Base-by-base conservation (phyloP, 2,113 vertebrate genomes). In the Todiramphus saurophagus region DNA sequence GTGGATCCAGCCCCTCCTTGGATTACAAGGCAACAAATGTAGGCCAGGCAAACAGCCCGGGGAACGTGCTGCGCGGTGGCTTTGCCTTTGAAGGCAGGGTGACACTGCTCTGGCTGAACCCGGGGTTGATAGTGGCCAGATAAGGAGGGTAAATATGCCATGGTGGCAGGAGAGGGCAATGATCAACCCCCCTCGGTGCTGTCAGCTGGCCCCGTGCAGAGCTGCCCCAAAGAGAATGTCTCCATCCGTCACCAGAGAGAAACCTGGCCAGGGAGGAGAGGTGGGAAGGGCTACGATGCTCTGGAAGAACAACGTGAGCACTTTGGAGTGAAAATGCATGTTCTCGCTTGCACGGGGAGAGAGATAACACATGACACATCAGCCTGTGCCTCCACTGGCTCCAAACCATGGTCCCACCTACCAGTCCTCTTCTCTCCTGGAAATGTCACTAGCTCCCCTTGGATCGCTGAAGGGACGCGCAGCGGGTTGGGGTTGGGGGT, bases 21-120 rank as follows among this genome's bases (percentile, higher is more conserved):
- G 53, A 90, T 84, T 95, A 91, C 55, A 92, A 60, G 83, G 93
- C 43, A 44, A 19, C 67, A 43, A 21, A 68, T 90, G 30, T 90
- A 87, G 97, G 96, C 6, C 97, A 89, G 5, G 0, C 67, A 81
- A 93, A 80, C 73, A 78, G 31, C 92, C 39, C 4, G 2, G 70
- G 74, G 70, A 93, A 84, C 1, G 46, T 1, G 35, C 74, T 28
- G 89, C 33, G 5, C 5, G 59, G 67, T 62, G 96, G 77, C 70
- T 60, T 62, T 41, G 6, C 53, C 91, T 90, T 43, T 64, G 96
- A 69, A 96, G 96, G 82, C 93, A 92, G 79, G 90, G 97, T 96
- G 96, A 97, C 97, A 94, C 92, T 7, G 96, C 87, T 95, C 84
- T 16, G 1, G 76, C 75, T 14, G 66, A 18, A 82, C 30, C 59